Percentiles rank a stretch among this genome's conserved stretches.
Evolutionary conservation across 2,888 invertebrate species (phyloP).

Genomic region (Apomyelois bistriatella): DNA sequence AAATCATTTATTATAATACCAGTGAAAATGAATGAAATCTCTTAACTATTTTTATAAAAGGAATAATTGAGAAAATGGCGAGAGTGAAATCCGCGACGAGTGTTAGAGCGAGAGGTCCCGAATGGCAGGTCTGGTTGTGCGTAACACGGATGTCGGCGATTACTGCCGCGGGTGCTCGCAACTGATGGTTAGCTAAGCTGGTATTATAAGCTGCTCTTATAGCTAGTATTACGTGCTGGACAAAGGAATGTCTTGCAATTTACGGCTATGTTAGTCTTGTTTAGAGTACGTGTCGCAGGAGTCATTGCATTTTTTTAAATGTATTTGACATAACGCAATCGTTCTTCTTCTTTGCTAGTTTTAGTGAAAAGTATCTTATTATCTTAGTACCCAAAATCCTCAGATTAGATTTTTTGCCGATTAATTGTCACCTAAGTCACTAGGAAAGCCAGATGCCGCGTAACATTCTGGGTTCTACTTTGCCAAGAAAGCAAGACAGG

Average conservation of each 20-base stretch:
- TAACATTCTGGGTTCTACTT: no score
- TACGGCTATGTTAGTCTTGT: not conserved
- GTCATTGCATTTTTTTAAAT: not conserved
- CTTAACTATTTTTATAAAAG: no score
- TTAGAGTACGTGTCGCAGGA: not conserved
- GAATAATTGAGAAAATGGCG: not conserved
- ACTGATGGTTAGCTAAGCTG: conserved; percentile 8
- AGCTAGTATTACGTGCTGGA: not conserved
- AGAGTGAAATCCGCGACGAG: not conserved
- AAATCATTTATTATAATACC: no score
- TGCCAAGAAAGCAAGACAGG: no score
- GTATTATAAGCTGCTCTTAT: conserved; percentile 4
- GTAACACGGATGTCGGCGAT: conserved; percentile 67
- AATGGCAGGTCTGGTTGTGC: conserved; percentile 20
- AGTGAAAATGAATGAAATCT: no score
- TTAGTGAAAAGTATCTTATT: no score
- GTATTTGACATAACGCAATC: no score
- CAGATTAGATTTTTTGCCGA: no score
- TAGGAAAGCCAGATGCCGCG: no score
- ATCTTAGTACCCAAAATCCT: no score
- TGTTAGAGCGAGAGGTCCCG: not conserved
- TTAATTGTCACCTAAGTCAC: no score
- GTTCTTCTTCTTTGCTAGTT: no score
- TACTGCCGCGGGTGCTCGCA: conserved; percentile 34
- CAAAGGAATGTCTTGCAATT: not conserved